phyloP scores from a whole-genome alignment of 2,888 invertebrate genomes.

The Pinctada fucata region DNA sequence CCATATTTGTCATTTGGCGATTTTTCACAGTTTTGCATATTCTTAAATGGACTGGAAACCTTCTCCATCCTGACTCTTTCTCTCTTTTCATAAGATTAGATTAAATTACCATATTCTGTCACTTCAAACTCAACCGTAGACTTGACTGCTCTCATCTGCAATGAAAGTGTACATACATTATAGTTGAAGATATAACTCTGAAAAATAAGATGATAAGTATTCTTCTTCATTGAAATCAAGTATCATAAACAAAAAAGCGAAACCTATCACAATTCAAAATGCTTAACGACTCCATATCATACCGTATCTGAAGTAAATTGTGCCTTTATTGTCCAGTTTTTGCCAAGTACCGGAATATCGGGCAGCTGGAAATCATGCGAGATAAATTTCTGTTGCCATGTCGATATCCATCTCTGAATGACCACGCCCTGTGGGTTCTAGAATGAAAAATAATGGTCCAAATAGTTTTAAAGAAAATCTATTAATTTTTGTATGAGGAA shows the following conservation, averaged over 20 bases:
- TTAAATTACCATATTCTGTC: slow-evolving; percentile 46
- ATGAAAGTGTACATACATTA: background rate
- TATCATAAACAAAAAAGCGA: too few species aligned
- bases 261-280: too few species aligned
- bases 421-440: slow-evolving; percentile 40
- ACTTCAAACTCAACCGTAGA: slow-evolving; percentile 48
- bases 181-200: too few species aligned
- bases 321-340: slow-evolving; percentile 39
- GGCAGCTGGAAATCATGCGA: slow-evolving; percentile 31
- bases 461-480: background rate
- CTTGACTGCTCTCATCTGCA: background rate
- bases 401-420: slow-evolving; percentile 33
- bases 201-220: too few species aligned
- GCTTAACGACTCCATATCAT: too few species aligned
- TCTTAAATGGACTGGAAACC: too few species aligned
- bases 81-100: too few species aligned
- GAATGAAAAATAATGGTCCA: background rate
- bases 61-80: too few species aligned
- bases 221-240: too few species aligned
- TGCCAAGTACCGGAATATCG: slow-evolving; percentile 32
- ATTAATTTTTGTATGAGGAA: background rate
- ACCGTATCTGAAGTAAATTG: background rate
- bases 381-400: slow-evolving; percentile 28
- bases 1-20: too few species aligned
- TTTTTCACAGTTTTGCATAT: too few species aligned